Conservation (phyloP, 2,113 vertebrate species). For the Caranx melampygus region DNA sequence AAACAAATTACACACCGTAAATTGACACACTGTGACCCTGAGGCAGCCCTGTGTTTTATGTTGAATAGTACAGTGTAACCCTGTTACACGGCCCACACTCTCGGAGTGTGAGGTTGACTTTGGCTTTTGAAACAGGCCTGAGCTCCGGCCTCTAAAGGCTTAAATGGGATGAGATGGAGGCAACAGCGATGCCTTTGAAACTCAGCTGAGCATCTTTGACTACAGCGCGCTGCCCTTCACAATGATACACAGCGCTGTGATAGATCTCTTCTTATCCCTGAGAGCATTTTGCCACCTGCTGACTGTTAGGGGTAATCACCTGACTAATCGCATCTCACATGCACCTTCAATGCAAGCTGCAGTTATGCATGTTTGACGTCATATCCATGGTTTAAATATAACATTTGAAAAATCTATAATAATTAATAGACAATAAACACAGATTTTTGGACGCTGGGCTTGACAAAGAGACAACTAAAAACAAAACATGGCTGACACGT, state of each 20-base stretch:
- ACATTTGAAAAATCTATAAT: background rate
- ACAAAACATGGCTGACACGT: background rate
- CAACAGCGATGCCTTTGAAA: constrained; percentile 43
- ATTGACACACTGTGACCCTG: too few species aligned
- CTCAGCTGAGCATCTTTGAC: constrained; percentile 17
- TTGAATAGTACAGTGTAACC: too few species aligned
- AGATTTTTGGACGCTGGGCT: background rate
- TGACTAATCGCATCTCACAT: constrained; percentile 11
- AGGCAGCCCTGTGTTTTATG: too few species aligned
- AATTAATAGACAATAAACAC: background rate
- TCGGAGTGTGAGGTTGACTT: constrained; percentile 13
- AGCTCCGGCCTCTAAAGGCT: constrained; percentile 31
- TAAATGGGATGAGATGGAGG: constrained; percentile 26
- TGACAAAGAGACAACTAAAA: background rate
- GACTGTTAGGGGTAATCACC: constrained; percentile 76
- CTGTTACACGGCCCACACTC: background rate
- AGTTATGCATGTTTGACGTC: fast-evolving
- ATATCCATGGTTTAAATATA: background rate
- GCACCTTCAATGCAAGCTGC: background rate
- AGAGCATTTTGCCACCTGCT: constrained; percentile 83
- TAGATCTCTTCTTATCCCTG: constrained; percentile 62
- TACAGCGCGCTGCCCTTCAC: constrained; percentile 37
- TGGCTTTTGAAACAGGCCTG: constrained; percentile 14
- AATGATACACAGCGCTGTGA: constrained; percentile 28
- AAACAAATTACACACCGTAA: too few species aligned